Evolutionary conservation across 2,888 invertebrate genomes (phyloP).

Genomic region (Trachelus troglodyta): DNA sequence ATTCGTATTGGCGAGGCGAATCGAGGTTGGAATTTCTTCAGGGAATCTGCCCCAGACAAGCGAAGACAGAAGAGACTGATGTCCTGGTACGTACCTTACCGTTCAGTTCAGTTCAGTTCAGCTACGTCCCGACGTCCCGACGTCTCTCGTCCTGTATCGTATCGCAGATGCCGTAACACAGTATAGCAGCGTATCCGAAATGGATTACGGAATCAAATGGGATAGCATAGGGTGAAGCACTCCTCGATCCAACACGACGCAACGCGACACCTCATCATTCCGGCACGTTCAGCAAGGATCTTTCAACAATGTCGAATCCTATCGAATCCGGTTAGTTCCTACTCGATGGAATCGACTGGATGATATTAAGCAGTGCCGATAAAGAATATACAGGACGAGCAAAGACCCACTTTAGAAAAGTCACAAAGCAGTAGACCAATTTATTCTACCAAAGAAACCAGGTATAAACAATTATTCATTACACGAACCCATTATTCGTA

Average conservation of each 20-base stretch:
- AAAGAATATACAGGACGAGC: neutral
- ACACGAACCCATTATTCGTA: neutral
- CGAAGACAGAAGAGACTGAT: slow-evolving; percentile 47
- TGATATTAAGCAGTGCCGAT: neutral
- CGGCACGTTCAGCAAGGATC: slow-evolving; percentile 38
- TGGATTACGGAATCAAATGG: slow-evolving; percentile 58
- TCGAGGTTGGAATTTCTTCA: slow-evolving; percentile 45
- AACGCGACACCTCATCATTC: slow-evolving; percentile 51
- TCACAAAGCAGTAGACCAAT: neutral
- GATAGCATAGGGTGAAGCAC: slow-evolving; percentile 41
- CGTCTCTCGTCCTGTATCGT: slow-evolving; percentile 12
- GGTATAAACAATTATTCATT: neutral
- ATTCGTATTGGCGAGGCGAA: slow-evolving; percentile 47
- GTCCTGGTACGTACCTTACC: slow-evolving; percentile 32
- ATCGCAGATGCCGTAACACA: slow-evolving; percentile 21
- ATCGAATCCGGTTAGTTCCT: neutral
- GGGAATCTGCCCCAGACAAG: slow-evolving; percentile 42
- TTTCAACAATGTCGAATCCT: slow-evolving; percentile 1
- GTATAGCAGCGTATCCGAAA: slow-evolving; percentile 44
- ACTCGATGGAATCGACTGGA: neutral
- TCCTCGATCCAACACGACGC: slow-evolving; percentile 31
- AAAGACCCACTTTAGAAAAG: neutral
- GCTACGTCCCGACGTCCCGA: slow-evolving; percentile 15
- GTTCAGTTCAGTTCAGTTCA: slow-evolving; percentile 22
- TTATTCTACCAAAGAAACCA: neutral